Evolutionary conservation across 2,113 vertebrate species (phyloP).

Genomic region (Illadopsis cleaveri): DNA sequence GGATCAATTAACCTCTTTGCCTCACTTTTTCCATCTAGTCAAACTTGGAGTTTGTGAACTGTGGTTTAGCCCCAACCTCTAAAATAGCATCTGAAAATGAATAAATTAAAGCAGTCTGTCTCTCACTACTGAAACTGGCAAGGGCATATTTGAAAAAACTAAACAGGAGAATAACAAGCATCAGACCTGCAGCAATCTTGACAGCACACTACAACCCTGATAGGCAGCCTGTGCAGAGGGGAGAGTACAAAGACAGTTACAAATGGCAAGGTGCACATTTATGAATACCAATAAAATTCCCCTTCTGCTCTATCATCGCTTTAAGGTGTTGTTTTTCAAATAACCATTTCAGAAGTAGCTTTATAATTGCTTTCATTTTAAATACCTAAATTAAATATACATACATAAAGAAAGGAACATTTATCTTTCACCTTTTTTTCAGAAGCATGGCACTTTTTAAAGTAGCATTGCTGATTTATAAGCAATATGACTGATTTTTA

Average conservation of each 20-base stretch:
- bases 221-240: not conserved
- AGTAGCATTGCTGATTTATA: conserved; percentile 51
- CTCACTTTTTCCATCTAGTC: not conserved
- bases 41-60: not conserved
- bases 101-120: not conserved
- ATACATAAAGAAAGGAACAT: conserved; percentile 45
- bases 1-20: not conserved
- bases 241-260: conserved; percentile 53
- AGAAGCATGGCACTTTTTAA: conserved; percentile 5
- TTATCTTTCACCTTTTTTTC: conserved; percentile 29
- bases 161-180: conserved; percentile 42
- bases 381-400: conserved; percentile 58
- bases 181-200: not conserved
- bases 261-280: conserved; percentile 17
- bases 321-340: conserved; percentile 38
- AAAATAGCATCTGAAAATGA: not conserved
- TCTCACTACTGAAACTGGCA: conserved; percentile 13
- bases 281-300: conserved; percentile 44
- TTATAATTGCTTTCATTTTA: conserved; percentile 53
- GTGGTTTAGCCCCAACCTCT: not conserved
- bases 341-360: conserved; percentile 4
- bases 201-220: not conserved
- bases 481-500: conserved; percentile 41
- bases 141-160: conserved; percentile 10
- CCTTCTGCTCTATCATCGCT: not conserved